phyloP scores from a whole-genome alignment of 37 sponge, comb jelly and placozoan genomes.

The Hexactinellida sp. region DNA sequence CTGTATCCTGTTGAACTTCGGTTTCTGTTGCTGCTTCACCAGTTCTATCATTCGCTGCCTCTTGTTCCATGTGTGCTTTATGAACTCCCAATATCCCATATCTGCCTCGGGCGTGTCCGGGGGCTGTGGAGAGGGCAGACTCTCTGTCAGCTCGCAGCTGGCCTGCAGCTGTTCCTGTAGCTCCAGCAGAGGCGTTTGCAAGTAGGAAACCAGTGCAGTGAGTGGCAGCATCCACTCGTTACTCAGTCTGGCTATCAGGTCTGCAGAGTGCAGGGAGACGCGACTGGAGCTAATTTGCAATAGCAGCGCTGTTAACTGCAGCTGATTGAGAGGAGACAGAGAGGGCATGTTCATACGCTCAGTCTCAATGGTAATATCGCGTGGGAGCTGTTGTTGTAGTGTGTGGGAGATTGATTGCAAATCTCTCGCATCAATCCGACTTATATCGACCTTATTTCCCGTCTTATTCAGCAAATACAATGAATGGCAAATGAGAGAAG shows the following conservation, averaged over 20 bases:
- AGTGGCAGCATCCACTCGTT: neutral
- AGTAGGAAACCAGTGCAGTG: neutral
- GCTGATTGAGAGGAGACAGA: neutral
- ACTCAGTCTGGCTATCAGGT: neutral
- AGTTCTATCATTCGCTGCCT: neutral
- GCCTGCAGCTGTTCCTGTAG: neutral
- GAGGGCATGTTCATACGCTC: neutral
- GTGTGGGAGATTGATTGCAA: neutral
- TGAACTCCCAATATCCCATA: constrained; percentile 9
- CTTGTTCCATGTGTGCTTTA: constrained; percentile 3
- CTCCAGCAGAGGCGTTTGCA: neutral
- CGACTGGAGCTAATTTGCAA: neutral
- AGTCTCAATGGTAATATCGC: neutral
- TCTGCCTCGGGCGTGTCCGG: neutral
- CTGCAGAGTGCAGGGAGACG: neutral
- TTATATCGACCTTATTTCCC: neutral
- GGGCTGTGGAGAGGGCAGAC: neutral
- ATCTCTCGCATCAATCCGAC: neutral
- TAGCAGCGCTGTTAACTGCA: neutral
- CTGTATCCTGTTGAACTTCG: neutral
- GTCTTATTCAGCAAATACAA: neutral
- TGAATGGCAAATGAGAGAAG: neutral
- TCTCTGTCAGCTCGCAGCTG: neutral
- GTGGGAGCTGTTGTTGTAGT: neutral
- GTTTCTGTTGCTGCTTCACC: neutral